Evolutionary conservation across 2,888 invertebrate genomes (phyloP).

Genomic region (Lobophora halterata): DNA sequence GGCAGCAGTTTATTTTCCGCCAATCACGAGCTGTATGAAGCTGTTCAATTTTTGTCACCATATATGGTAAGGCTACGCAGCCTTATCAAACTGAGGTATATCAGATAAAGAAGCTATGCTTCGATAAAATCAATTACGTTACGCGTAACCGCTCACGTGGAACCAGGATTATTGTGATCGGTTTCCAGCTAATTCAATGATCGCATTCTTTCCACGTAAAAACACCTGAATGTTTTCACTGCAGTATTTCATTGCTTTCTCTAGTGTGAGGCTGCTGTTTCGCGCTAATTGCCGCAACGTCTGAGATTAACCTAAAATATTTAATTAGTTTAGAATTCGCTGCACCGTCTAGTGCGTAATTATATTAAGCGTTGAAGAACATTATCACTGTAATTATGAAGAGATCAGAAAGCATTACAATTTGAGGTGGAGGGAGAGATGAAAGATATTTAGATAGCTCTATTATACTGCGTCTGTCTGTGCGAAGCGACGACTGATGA

Average conservation of each 20-base stretch:
- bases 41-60: constrained; percentile 84
- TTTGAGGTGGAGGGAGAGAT: constrained; percentile 29
- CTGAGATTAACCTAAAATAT: constrained; percentile 57
- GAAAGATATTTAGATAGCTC: constrained; percentile 36
- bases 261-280: constrained; percentile 54
- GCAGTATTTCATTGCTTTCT: constrained; percentile 54
- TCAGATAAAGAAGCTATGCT: constrained; percentile 51
- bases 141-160: constrained; percentile 39
- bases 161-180: constrained; percentile 17
- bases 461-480: constrained; percentile 27
- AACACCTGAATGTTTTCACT: constrained; percentile 42
- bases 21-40: constrained; percentile 83
- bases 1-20: constrained; percentile 72
- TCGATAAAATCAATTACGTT: constrained; percentile 53
- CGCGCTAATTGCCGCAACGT: constrained; percentile 51
- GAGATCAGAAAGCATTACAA: constrained; percentile 54
- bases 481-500: constrained; percentile 7
- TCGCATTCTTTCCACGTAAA: constrained; percentile 29
- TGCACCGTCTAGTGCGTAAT: constrained; percentile 37
- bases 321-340: constrained; percentile 51
- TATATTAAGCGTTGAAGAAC: constrained; percentile 41
- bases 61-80: constrained; percentile 84
- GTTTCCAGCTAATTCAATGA: constrained; percentile 25
- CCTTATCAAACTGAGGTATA: constrained; percentile 46
- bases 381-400: constrained; percentile 44